Conservation (phyloP, 2,888 invertebrate genomes). For the Scaptomyza parva region DNA sequence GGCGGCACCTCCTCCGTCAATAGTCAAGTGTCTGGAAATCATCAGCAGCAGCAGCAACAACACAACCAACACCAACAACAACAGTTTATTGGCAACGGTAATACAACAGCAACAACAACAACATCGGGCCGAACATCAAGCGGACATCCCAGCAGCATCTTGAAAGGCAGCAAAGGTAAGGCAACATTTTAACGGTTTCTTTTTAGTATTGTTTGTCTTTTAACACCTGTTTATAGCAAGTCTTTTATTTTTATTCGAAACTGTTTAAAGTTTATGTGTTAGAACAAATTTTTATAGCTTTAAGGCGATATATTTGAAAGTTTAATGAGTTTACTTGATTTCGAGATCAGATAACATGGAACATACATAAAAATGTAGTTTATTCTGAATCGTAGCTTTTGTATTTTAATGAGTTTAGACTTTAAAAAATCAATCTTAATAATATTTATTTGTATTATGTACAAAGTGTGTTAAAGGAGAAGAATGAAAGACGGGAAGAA, state of each 20-base stretch:
- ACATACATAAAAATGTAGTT: too few relatives aligned
- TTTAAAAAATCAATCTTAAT: too few relatives aligned
- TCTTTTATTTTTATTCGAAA: background rate
- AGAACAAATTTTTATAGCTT: background rate
- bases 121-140: slow-evolving; percentile 35
- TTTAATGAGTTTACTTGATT: too few relatives aligned
- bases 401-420: too few relatives aligned
- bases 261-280: background rate
- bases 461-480: too few relatives aligned
- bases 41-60: slow-evolving; percentile 39
- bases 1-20: slow-evolving; percentile 82
- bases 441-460: too few relatives aligned
- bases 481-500: too few relatives aligned
- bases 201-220: background rate
- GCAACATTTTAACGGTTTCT: slow-evolving; percentile 10
- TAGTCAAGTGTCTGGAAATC: slow-evolving; percentile 75
- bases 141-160: slow-evolving; percentile 69
- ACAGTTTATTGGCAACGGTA: slow-evolving; percentile 47
- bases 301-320: background rate
- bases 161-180: slow-evolving; percentile 82
- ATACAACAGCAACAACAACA: slow-evolving; percentile 16
- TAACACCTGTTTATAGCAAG: background rate
- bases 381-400: too few relatives aligned
- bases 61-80: background rate
- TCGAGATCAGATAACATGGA: too few relatives aligned